phyloP scores from a whole-genome alignment of 2,113 vertebrate genomes.

The Toxotes chatareus region DNA sequence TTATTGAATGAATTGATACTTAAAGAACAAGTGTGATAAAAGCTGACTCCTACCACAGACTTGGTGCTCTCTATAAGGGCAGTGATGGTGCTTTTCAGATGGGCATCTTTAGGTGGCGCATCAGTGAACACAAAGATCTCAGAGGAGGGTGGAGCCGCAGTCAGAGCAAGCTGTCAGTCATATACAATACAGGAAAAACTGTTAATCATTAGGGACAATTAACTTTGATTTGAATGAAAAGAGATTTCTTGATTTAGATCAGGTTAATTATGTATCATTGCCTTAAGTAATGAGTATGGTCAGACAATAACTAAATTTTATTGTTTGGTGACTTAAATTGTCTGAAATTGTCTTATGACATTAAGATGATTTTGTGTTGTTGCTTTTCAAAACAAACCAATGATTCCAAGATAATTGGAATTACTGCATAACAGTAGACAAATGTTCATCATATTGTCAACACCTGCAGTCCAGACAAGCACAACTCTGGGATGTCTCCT shows the following conservation, averaged over 20 bases:
- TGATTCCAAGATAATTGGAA: background rate
- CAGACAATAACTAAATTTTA: background rate
- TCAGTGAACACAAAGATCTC: constrained; percentile 84
- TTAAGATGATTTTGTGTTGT: background rate
- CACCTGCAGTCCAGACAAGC: constrained; percentile 79
- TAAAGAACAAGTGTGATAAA: background rate
- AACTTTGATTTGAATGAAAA: background rate
- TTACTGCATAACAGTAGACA: background rate
- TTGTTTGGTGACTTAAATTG: background rate
- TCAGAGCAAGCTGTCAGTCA: constrained; percentile 75
- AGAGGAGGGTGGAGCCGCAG: constrained; percentile 71
- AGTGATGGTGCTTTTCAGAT: constrained; percentile 67
- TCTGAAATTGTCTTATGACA: background rate
- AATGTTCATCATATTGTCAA: background rate
- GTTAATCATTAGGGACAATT: background rate
- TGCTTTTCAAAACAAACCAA: background rate
- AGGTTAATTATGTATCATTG: background rate
- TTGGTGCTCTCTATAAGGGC: constrained; percentile 77
- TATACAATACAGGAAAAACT: background rate
- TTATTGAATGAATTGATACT: constrained; percentile 13
- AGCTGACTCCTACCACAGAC: constrained; percentile 63
- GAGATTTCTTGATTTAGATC: background rate
- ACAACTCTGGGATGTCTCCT: constrained; percentile 75
- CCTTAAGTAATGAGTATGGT: background rate
- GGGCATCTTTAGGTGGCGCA: constrained; percentile 75